Conservation (phyloP, 2,113 vertebrate genomes). For the Neolamprologus cancellatus region DNA sequence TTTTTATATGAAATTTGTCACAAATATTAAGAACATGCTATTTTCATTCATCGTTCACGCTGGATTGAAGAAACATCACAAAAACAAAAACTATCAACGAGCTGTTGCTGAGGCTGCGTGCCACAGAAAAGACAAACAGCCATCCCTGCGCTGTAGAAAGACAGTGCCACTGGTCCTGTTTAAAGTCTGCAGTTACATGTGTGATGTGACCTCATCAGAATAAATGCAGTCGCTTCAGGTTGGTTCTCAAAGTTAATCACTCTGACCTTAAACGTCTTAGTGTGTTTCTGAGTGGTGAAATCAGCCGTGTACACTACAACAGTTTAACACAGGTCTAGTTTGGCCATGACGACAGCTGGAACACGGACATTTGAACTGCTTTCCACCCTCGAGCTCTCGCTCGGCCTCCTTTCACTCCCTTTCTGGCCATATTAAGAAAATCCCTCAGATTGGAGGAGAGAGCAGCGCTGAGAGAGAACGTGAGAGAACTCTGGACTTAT, state of each 20-base stretch:
- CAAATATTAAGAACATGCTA: neutral
- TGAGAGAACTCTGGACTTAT: neutral
- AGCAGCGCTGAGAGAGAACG: neutral
- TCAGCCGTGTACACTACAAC: neutral
- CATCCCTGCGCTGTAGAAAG: neutral
- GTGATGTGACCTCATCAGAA: neutral
- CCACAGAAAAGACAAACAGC: neutral
- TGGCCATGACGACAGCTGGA: neutral
- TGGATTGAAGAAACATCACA: neutral
- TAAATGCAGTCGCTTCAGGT: neutral
- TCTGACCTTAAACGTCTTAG: neutral
- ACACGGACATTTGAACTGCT: neutral
- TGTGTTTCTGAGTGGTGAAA: neutral
- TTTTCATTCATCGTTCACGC: neutral
- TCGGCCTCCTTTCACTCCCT: neutral
- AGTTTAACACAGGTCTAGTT: neutral
- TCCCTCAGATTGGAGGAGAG: constrained; percentile 3
- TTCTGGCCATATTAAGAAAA: constrained; percentile 52
- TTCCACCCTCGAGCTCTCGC: neutral
- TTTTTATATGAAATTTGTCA: neutral
- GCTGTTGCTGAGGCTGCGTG: neutral
- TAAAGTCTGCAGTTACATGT: neutral
- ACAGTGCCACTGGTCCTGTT: neutral
- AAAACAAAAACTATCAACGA: neutral
- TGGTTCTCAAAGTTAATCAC: neutral